These are phyloP conservation scores for Eupithecia inturbata DNA, from an alignment of 2,888 invertebrate species.

Conservation along the genomic window DNA sequence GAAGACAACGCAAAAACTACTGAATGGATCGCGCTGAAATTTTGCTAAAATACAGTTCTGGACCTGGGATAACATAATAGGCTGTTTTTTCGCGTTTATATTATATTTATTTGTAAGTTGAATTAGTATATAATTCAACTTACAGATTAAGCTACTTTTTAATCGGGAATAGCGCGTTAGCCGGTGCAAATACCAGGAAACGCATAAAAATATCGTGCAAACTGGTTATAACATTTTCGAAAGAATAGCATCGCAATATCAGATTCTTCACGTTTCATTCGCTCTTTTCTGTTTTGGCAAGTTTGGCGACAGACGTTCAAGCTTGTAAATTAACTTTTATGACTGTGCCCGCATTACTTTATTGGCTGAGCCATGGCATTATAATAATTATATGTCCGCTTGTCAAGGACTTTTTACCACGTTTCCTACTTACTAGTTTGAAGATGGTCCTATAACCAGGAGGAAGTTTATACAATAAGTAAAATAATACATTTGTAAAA, in stretches of 20 bases:
- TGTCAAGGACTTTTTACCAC: not conserved
- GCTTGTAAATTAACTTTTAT: not conserved
- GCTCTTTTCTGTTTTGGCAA: not conserved
- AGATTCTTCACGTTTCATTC: not conserved
- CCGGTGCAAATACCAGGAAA: not conserved
- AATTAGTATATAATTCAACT: not conserved
- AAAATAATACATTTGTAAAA: not conserved
- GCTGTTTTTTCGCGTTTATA: too few relatives aligned
- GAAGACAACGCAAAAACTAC: too few relatives aligned
- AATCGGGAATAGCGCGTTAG: not conserved
- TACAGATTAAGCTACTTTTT: not conserved
- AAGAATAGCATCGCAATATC: not conserved
- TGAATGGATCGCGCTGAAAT: too few relatives aligned
- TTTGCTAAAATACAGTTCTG: too few relatives aligned
- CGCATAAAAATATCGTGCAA: not conserved
- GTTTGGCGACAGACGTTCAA: not conserved
- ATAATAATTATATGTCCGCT: not conserved
- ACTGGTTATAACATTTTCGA: not conserved
- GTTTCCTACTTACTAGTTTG: not conserved
- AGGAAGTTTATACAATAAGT: not conserved
- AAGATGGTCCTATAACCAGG: not conserved
- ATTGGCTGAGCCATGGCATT: not conserved
- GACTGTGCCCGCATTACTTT: conserved; percentile 10
- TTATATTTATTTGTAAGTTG: too few relatives aligned
- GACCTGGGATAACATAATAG: too few relatives aligned